Conservation (phyloP, 1,140 invertebrate genomes). For the Drosophila hydei region DNA sequence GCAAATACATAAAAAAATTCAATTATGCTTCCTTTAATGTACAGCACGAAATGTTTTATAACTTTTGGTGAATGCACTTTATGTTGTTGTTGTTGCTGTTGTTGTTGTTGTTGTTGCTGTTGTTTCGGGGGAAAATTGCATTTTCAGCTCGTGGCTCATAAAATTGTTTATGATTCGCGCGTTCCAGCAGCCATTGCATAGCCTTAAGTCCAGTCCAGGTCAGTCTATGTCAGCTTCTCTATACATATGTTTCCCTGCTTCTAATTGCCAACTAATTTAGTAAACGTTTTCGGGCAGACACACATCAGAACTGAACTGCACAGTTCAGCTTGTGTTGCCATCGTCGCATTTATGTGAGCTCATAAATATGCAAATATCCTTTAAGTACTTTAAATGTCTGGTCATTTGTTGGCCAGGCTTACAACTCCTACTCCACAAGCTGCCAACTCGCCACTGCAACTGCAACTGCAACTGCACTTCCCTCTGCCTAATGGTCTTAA, state of each 20-base stretch:
- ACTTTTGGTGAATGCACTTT: constrained; percentile 13
- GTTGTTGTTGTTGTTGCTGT: background rate
- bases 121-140: background rate
- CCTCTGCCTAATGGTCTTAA: constrained; percentile 57
- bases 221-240: background rate
- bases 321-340: too few species aligned
- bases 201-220: background rate
- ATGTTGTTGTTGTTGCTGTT: background rate
- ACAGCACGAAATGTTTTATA: constrained; percentile 31
- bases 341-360: constrained; percentile 75
- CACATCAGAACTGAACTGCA: background rate
- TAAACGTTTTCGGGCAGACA: constrained; percentile 20
- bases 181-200: constrained; percentile 8
- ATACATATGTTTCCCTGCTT: constrained; percentile 21
- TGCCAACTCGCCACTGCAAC: too few species aligned
- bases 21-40: constrained; percentile 24
- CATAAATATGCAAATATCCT: constrained; percentile 84
- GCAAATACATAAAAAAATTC: constrained; percentile 4
- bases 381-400: constrained; percentile 80
- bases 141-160: constrained; percentile 7
- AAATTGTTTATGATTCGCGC: constrained; percentile 26
- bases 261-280: constrained; percentile 75
- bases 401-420: constrained; percentile 75
- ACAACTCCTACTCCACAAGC: too few species aligned
- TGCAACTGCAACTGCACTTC: too few species aligned